Evolutionary conservation across 2,888 invertebrate species (phyloP), one percentile per base, ranked within the genome.

Genomic region (Cordilura impudica): DNA sequence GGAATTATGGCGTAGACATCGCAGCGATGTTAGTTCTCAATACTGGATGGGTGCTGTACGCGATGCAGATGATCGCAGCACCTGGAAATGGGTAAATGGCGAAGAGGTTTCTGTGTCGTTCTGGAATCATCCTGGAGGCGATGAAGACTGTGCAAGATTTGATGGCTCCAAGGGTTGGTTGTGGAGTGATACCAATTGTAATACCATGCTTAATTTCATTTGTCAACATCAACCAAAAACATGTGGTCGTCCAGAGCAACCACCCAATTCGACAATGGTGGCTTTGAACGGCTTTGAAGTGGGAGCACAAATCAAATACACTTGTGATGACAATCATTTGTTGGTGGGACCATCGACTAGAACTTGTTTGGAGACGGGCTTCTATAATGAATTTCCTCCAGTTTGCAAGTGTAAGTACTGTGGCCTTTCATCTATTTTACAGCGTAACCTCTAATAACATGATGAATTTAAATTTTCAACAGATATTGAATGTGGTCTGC

Each of bases 121-220:
- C 90, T 97, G 97, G 97, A 97, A 96, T 90, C 91, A 95, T 51
- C 96, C 96, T 0, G 95, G 95, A 0, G 95, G 95, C 0, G 93
- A 93, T 81, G 96, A 96, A 78, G 95, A 95, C 84, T 97, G 97
- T 87, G 96, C 97, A 1, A 91, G 96, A 61, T 97, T 96, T 89
- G 97, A 97, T 88, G 97, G 97, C 78, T 95, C 96, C 85, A 96
- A 96, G 88, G 97, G 97, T 23, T 97, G 97, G 97, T 92, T 97
- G 0, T 97, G 97, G 97, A 96, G 96, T 1, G 97, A 97, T 87
- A 97, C 97, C 19, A 95, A 96, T 87, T 97, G 97, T 89, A 93
- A 93, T 78, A 93, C 94, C 63, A 93, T 93, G 83, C 91, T 97
- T 82, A 97, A 97, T 90, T 97, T 94, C 90, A 97, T 97, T 82